Percentiles rank a stretch among this genome's conserved stretches.
Evolutionary conservation across 2,113 vertebrate genomes (phyloP).

Genomic region (Epinephelus moara): DNA sequence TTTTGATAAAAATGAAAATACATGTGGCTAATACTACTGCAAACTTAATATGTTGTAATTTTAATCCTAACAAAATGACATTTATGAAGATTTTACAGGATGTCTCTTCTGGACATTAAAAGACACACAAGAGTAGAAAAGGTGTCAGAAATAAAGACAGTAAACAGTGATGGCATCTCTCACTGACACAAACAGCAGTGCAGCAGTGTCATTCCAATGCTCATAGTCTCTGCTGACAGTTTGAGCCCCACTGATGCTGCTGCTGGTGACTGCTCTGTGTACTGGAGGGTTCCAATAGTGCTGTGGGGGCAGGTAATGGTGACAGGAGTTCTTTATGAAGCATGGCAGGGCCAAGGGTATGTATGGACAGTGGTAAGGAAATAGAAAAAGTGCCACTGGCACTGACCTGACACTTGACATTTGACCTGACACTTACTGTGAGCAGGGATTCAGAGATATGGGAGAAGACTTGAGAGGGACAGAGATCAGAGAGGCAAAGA

Average conservation of each 20-base stretch:
- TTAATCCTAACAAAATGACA: neutral
- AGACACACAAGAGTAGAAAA: neutral
- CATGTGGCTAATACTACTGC: neutral
- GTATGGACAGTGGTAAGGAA: conserved; percentile 20
- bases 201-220: conserved; percentile 17
- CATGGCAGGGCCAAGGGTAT: conserved; percentile 12
- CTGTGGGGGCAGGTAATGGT: conserved; percentile 10
- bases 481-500: neutral
- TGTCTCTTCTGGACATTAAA: neutral
- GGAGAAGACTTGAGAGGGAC: neutral
- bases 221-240: conserved; percentile 25
- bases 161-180: conserved; percentile 29
- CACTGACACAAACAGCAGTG: conserved; percentile 9
- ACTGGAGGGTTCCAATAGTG: neutral
- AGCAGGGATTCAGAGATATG: neutral
- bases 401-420: neutral
- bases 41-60: neutral
- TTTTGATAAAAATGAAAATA: neutral
- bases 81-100: neutral
- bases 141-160: conserved; percentile 3
- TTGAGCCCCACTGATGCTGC: conserved; percentile 1
- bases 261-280: conserved; percentile 2
- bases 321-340: conserved; percentile 17
- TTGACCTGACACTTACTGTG: neutral
- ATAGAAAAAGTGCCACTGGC: neutral